phyloP scores from a whole-genome alignment of 2,797 vertebrate species.

The Orientallactaga sibirica region DNA sequence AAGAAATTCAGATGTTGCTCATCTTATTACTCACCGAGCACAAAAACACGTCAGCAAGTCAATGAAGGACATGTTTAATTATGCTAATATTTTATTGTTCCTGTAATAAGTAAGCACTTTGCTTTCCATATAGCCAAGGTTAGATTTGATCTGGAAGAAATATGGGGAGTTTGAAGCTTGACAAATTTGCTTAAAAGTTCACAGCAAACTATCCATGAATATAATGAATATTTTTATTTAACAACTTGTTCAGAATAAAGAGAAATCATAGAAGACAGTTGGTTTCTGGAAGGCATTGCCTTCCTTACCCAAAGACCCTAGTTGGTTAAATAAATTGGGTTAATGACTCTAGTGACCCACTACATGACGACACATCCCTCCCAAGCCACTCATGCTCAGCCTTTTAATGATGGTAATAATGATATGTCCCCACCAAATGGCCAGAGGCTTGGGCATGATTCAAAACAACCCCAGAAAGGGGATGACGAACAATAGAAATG shows the following conservation, averaged over 20 bases:
- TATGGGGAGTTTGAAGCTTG: neutral
- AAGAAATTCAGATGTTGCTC: constrained; percentile 42
- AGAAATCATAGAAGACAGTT: neutral
- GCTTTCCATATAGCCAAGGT: neutral
- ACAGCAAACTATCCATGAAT: neutral
- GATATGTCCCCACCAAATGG: constrained; percentile 60
- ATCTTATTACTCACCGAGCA: neutral
- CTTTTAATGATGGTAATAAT: constrained; percentile 73
- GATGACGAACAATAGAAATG: constrained; percentile 28
- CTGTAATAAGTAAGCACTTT: neutral
- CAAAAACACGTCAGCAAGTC: neutral
- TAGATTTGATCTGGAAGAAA: constrained; percentile 28
- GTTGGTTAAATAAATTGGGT: neutral
- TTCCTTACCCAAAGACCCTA: neutral
- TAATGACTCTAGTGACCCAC: constrained; percentile 53
- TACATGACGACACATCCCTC: constrained; percentile 19
- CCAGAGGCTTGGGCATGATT: constrained; percentile 46
- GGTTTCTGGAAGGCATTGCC: neutral
- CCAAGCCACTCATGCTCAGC: constrained; percentile 32
- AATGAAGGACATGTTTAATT: constrained; percentile 40
- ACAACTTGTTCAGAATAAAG: neutral
- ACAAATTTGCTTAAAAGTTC: constrained; percentile 1
- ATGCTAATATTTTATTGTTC: constrained; percentile 36
- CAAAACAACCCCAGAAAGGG: neutral
- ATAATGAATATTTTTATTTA: neutral